These are phyloP conservation scores for Stenodema calcarata DNA, from an alignment of 2,888 invertebrate genomes.

Conservation along the genomic window DNA sequence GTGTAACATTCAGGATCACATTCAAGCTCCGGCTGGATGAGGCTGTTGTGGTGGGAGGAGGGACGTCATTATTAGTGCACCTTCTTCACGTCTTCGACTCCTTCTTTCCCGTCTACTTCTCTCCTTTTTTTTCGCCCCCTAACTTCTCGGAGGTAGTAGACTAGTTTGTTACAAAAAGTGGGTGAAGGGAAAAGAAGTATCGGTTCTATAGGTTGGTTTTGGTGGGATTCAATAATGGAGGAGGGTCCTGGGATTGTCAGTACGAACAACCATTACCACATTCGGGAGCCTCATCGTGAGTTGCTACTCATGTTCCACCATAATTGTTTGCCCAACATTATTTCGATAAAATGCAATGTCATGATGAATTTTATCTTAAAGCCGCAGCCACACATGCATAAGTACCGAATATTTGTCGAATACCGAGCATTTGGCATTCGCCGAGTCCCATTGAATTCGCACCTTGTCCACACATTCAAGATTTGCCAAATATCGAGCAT, in stretches of 20 bases:
- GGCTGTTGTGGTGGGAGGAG: not conserved
- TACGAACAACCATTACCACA: conserved; percentile 20
- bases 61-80: conserved; percentile 45
- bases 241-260: not conserved
- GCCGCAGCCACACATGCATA: too few relatives aligned
- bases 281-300: conserved; percentile 4
- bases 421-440: too few relatives aligned
- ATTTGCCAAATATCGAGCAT: too few relatives aligned
- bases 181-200: not conserved
- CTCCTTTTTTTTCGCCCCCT: not conserved
- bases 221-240: conserved; percentile 18
- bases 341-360: not conserved
- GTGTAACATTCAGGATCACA: conserved; percentile 44
- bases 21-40: not conserved
- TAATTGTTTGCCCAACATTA: not conserved
- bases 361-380: not conserved
- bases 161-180: conserved; percentile 5
- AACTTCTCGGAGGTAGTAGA: conserved; percentile 10
- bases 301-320: not conserved
- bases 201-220: not conserved
- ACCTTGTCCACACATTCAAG: too few relatives aligned
- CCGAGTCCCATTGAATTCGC: too few relatives aligned
- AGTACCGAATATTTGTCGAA: too few relatives aligned
- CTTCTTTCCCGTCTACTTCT: conserved; percentile 20
- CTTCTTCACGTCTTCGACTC: conserved; percentile 31